A percentile compares a stretch with the other conserved stretches of the same genome.
Conservation (phyloP, 2,113 vertebrate species). For the Pelobates fuscus region DNA sequence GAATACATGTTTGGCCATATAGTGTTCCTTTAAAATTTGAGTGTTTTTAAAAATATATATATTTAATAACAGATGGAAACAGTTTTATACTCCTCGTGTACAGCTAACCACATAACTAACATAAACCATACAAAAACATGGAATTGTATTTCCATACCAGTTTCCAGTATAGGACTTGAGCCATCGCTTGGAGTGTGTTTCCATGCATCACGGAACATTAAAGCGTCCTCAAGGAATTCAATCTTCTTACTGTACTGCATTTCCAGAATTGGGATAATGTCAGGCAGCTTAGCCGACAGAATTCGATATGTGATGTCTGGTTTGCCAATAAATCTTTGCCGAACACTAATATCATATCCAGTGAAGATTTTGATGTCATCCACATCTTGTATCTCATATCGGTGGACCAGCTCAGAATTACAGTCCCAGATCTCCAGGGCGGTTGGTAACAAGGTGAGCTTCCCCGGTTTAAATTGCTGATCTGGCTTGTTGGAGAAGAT, state of each 20-base stretch:
- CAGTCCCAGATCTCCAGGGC: conserved; percentile 80
- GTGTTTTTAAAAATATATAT: too few species aligned
- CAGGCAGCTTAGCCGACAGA: conserved; percentile 85
- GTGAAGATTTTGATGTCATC: conserved; percentile 83
- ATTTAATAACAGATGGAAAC: too few species aligned
- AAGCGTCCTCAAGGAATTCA: conserved; percentile 72
- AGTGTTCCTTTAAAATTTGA: too few species aligned
- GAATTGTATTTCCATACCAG: conserved; percentile 73
- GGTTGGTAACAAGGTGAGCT: conserved; percentile 73
- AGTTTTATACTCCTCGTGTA: too few species aligned
- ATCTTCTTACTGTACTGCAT: conserved; percentile 84
- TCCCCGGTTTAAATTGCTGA: conserved; percentile 74
- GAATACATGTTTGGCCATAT: too few species aligned
- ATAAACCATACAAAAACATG: too few species aligned
- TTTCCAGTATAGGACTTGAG: conserved; percentile 64
- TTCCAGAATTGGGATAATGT: conserved; percentile 75
- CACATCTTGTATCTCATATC: conserved; percentile 79
- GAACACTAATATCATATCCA: conserved; percentile 83
- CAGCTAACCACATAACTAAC: too few species aligned
- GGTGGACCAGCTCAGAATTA: conserved; percentile 71
- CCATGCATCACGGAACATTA: conserved; percentile 62
- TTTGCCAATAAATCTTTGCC: conserved; percentile 86
- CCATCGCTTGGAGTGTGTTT: conserved; percentile 63
- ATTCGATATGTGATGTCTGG: conserved; percentile 80
- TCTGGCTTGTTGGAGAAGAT: conserved; percentile 74